A percentile compares a stretch with the other conserved stretches of the same genome.
phyloP scores from a whole-genome alignment of 2,888 invertebrate genomes.

The Antitype chi region DNA sequence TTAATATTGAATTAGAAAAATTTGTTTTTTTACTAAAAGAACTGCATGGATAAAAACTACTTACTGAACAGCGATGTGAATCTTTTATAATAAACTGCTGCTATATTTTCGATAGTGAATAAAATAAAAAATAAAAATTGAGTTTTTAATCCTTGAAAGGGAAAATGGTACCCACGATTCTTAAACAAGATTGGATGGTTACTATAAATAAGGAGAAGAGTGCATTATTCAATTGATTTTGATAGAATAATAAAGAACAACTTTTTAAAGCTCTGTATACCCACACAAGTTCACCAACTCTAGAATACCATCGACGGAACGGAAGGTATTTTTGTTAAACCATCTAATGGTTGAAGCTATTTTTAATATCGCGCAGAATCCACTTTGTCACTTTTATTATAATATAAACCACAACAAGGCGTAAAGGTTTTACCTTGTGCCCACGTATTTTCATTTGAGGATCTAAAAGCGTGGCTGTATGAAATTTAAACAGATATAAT shows the following conservation, averaged over 20 bases:
- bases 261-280: constrained; percentile 49
- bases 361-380: constrained; percentile 58
- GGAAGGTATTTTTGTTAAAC: constrained; percentile 72
- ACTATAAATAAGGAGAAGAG: not conserved
- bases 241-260: not conserved
- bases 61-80: not conserved
- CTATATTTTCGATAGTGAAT: not conserved
- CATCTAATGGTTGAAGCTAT: constrained; percentile 60
- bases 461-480: constrained; percentile 17
- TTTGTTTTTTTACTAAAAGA: not conserved
- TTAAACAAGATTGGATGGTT: not conserved
- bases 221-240: not conserved
- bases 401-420: constrained; percentile 44
- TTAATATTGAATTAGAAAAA: not conserved
- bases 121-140: too few species aligned
- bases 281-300: constrained; percentile 77
- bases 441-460: constrained; percentile 43
- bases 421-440: constrained; percentile 46
- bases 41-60: not conserved
- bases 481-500: constrained; percentile 42
- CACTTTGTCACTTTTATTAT: constrained; percentile 43
- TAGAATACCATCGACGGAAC: constrained; percentile 72
- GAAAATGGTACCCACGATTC: not conserved
- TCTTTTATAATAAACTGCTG: not conserved
- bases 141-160: not conserved